Evolutionary conservation across 1,140 invertebrate species (phyloP).

Genomic region (Leptoteleia sp.): DNA sequence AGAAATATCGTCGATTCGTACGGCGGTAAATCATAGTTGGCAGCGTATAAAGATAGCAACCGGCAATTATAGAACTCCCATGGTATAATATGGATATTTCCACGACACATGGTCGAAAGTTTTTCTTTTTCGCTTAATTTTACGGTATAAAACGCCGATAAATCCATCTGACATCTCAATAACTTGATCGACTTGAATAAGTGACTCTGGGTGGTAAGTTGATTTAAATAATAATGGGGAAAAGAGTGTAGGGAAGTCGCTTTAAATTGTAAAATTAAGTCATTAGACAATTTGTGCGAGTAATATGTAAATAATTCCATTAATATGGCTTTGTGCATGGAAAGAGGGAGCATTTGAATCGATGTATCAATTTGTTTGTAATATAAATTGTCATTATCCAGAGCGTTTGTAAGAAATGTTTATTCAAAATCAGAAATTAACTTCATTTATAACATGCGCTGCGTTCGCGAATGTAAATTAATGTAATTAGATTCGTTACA

Average conservation of each 20-base stretch:
- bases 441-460: no score
- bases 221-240: slow-evolving; percentile 9
- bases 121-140: slow-evolving; percentile 41
- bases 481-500: no score
- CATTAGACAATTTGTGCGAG: no score
- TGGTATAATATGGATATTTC: slow-evolving; percentile 33
- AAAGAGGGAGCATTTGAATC: no score
- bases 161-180: slow-evolving; percentile 36
- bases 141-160: slow-evolving; percentile 37
- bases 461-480: no score
- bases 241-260: slow-evolving; percentile 1
- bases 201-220: slow-evolving; percentile 1
- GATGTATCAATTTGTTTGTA: no score
- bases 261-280: not conserved
- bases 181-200: slow-evolving; percentile 9
- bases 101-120: slow-evolving; percentile 35
- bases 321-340: no score
- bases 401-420: no score
- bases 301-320: no score
- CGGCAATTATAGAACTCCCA: slow-evolving; percentile 27
- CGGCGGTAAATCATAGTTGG: slow-evolving; percentile 26
- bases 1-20: slow-evolving; percentile 20
- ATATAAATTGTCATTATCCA: no score
- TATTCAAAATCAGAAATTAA: no score
- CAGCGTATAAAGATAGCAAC: slow-evolving; percentile 34